Base-by-base conservation (phyloP, 2,113 vertebrate species). In the Rhegmatorhina hoffmannsi region DNA sequence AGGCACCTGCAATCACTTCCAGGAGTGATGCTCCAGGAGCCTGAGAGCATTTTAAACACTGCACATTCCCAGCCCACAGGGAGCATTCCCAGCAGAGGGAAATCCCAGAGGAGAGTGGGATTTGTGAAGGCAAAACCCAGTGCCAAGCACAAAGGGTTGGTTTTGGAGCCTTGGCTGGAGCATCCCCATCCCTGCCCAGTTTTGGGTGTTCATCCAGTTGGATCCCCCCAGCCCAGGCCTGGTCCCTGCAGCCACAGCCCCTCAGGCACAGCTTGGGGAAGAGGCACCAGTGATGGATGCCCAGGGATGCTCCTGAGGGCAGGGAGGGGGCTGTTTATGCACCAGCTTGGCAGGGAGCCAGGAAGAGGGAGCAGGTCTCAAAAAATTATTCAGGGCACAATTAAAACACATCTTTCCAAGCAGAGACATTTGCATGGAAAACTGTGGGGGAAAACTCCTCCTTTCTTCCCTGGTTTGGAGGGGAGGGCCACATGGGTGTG, bases 331-430 rank as follows among this genome's bases (percentile, higher is more conserved):
- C 55, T 90, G 47, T 40, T 91, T 67, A 56, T 72, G 44, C 33
- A 28, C 2, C 10, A 90, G 80, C 29, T 49, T 86, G 93, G 90
- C 90, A 75, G 29, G 81, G 36, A 77, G 89, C 60, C 92, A 94
- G 47, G 62, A 63, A 68, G 52, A 90, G 62, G 0, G 0, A 94
- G 76, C 5, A 0, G 55, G 55, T 69, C 82, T 82, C 84, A 79
- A 17, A 96, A 94, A 96, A 94, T 84, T 87, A 90, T 67, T 78
- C 82, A 68, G 89, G 82, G 63, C 7, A 5, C 83, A 89, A 87
- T 79, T 94, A 90, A 84, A 86, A 46, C 50, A 50, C 7, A 0
- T 74, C 62, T 75, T 95, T 82, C 66, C 33, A 87, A 80, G 68
- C 59, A 52, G 46, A 15, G 49, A 11, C 15, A 67, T 73, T 74